A percentile compares a stretch with the other conserved stretches of the same genome.
phyloP scores from a whole-genome alignment of 2,888 invertebrate species.

The Sepioteuthis lessoniana region DNA sequence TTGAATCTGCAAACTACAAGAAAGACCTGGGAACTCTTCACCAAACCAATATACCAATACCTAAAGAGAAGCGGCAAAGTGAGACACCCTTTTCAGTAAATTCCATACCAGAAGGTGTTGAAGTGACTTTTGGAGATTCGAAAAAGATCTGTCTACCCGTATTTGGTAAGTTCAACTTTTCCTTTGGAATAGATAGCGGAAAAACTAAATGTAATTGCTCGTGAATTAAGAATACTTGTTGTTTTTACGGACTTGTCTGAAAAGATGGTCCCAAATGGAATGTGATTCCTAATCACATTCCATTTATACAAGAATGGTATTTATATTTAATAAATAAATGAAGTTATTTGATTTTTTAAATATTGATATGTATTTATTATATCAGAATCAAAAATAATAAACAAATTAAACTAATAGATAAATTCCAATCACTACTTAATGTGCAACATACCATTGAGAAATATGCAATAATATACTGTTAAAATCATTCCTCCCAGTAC shows the following conservation, averaged over 20 bases:
- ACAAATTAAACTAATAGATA: too few species aligned
- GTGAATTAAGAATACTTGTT: not conserved
- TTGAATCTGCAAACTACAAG: not conserved
- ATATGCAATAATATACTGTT: too few species aligned
- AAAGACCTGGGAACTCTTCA: not conserved
- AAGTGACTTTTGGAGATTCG: constrained; percentile 71
- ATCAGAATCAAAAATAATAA: too few species aligned
- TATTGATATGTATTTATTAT: too few species aligned
- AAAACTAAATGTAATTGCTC: not conserved
- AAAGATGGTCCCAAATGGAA: too few species aligned
- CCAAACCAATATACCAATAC: not conserved
- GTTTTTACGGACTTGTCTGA: not conserved
- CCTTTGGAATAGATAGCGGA: not conserved
- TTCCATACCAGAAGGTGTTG: constrained; percentile 72
- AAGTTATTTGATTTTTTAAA: too few species aligned
- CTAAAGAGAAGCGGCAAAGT: not conserved
- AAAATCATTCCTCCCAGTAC: too few species aligned
- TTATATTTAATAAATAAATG: too few species aligned
- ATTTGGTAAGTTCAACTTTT: constrained; percentile 69
- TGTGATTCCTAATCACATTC: too few species aligned
- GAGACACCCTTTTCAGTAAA: not conserved
- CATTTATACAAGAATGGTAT: too few species aligned
- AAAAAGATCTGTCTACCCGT: constrained; percentile 70
- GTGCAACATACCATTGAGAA: too few species aligned
- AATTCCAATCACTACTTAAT: too few species aligned